Percentiles rank a stretch among this genome's conserved stretches.
These are phyloP conservation scores for Distichodus sexfasciatus DNA, from an alignment of 2,797 vertebrate genomes.

Conservation along the genomic window DNA sequence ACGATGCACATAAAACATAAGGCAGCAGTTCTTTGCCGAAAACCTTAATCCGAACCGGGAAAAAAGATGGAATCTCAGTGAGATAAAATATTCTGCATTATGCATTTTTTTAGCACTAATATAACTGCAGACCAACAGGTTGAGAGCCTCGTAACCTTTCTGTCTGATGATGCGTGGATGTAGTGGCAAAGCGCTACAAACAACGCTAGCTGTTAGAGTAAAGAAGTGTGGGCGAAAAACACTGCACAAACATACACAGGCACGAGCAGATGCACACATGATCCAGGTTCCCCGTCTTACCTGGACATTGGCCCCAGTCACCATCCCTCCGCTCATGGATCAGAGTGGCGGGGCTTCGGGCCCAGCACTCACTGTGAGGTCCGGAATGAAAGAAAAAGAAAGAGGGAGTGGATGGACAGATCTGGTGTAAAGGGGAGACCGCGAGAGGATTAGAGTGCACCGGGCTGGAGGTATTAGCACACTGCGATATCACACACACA, in stretches of 20 bases:
- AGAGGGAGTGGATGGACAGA: slow-evolving; percentile 13
- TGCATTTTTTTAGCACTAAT: neutral
- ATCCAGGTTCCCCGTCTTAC: slow-evolving; percentile 54
- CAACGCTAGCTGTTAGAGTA: neutral
- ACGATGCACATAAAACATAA: neutral
- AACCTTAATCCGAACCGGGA: too few relatives aligned
- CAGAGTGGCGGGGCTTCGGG: slow-evolving; percentile 8
- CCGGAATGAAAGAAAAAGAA: slow-evolving; percentile 7
- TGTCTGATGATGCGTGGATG: neutral
- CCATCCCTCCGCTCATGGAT: slow-evolving; percentile 66
- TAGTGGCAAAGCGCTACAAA: neutral
- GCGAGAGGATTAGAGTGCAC: slow-evolving; percentile 70
- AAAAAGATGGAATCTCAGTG: too few relatives aligned
- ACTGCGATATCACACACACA: slow-evolving; percentile 30
- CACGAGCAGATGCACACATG: too few relatives aligned
- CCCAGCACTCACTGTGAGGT: slow-evolving; percentile 5
- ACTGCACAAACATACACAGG: too few relatives aligned
- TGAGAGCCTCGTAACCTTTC: too few relatives aligned
- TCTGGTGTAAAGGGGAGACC: slow-evolving; percentile 38
- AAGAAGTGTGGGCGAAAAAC: too few relatives aligned
- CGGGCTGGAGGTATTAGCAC: slow-evolving; percentile 71
- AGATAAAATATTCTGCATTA: too few relatives aligned
- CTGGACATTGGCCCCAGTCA: slow-evolving; percentile 67
- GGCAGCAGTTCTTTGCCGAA: too few relatives aligned
- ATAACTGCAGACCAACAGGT: neutral